Base-by-base conservation (phyloP, 1,140 invertebrate species). In the Drosophila albomicans region DNA sequence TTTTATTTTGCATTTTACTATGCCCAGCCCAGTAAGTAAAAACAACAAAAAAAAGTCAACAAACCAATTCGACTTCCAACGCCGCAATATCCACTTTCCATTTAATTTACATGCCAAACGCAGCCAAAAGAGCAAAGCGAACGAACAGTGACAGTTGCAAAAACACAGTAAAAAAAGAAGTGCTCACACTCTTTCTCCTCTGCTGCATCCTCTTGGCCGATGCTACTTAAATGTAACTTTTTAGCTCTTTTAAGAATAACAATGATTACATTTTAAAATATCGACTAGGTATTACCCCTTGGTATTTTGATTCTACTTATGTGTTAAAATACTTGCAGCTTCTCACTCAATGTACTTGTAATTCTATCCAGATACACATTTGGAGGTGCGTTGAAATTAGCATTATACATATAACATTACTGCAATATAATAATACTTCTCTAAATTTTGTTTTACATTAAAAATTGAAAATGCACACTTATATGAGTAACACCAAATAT, bases 151-250 rank as follows among this genome's bases (percentile, higher is more conserved):
- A 61, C 81, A 81, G 70, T 75, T 81, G 82, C 75, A 86, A 79
- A 79, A 86, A 86, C 78, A 43, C 41, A 13, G 5, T 13, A 3
- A 43, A 86, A 85, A 82, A 68, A n/a, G n/a, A 66, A 68, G 82
- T 81, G 67, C 62, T 52, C 54, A 58, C 67, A 49, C 56, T 38
- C 43, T 62, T 15, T 5, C n/a, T 25, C 38, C 25, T 8, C 7
- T 7, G 30, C 57, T 5, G 13, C 16, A 20, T 61, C 5, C 10
- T 20, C 20, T 68, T 74, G 69, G 51, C 51, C 65, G 58, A 52
- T 65, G 70, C 81, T 85, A 81, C 82, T 85, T 85, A 85, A 81
- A 85, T 78, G 82, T 85, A 81, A 85, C 82, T 86, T 85, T 86
- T 85, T 43, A 43, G 41, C n/a, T 43, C n/a, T 43, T 43, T 43